phyloP scores from a whole-genome alignment of 2,797 vertebrate genomes.

The Halcyon chelicuti region DNA sequence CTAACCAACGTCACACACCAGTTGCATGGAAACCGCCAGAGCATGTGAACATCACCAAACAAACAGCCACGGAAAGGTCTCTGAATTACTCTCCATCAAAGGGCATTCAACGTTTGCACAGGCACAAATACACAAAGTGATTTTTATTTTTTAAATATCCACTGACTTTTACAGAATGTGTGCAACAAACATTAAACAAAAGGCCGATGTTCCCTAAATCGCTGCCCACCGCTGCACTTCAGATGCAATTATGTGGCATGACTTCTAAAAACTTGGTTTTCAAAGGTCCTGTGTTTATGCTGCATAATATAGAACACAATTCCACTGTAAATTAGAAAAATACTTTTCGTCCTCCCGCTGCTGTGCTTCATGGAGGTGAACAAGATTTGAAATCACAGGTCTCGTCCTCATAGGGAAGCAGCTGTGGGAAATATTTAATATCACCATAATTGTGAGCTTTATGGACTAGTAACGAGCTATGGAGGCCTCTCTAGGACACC shows the following conservation, averaged over 20 bases:
- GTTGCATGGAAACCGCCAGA: not conserved
- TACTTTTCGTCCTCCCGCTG: conserved; percentile 23
- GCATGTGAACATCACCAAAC: not conserved
- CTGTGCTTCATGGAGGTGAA: conserved; percentile 34
- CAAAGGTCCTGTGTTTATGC: conserved; percentile 63
- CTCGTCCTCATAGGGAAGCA: not conserved
- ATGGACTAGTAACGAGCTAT: not conserved
- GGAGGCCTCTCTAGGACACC: not conserved
- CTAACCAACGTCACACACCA: not conserved
- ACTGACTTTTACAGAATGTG: conserved; percentile 13
- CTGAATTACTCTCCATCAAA: not conserved
- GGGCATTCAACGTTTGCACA: not conserved
- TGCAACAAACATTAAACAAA: conserved; percentile 42
- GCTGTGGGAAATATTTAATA: not conserved
- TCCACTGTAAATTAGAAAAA: conserved; percentile 41
- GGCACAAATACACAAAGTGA: not conserved
- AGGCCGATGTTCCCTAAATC: not conserved
- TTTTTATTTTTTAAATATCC: not conserved
- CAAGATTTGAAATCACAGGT: not conserved
- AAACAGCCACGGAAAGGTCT: not conserved
- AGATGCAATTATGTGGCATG: not conserved
- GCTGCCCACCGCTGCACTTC: not conserved
- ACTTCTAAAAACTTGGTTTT: conserved; percentile 52
- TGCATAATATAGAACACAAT: conserved; percentile 26
- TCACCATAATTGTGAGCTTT: not conserved